Evolutionary conservation across 1,140 invertebrate genomes (phyloP), one percentile per base, ranked within the genome.

Genomic region (Neotoxoptera formosana): DNA sequence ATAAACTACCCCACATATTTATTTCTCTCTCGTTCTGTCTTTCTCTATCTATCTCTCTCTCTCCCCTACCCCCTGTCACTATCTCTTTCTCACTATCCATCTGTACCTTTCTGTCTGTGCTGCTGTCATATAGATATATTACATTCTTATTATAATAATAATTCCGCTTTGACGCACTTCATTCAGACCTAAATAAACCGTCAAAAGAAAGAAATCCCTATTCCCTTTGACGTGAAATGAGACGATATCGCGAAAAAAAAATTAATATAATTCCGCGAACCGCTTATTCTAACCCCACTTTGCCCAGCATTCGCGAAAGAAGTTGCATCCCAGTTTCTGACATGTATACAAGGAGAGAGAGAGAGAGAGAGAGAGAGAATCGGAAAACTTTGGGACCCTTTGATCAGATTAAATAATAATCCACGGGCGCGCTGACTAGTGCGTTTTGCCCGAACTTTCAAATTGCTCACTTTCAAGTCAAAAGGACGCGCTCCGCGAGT

Each of bases 71-170:
- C 20, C 34, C 45, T 30, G 25, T 17, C 84, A 6, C 25, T 30
- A 45, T 14, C 41, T 34, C 25, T 47, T 8, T 84, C 81, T 41
- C 34, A 45, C 25, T 25, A 41, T 41, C 51, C 51, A 60, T 30
- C 84, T 53, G 34, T 56, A 51, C 88, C 21, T 56, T 89, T 89
- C 51, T 17, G 51, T 36, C 48, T 11, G 20, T 36, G 21, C 20
- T 34, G 48, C 47, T n/a, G 86, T 41, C 86, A 25, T 41, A 36
- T 89, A 56, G 48, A 90, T 60, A 67, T 56, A 86, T 86, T 93
- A 93, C 91, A 86, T 93, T 93, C 91, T 84, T 93, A 93, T 93
- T 93, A 93, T 93, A 93, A 93, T 93, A 93, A 93, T 93, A 93
- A 93, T 93, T 93, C 76, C 91, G 67, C 91, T 93, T 93, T 93